Percentiles rank a stretch among this genome's conserved stretches.
Conservation (phyloP, 2,113 vertebrate species). For the Balaeniceps rex region DNA sequence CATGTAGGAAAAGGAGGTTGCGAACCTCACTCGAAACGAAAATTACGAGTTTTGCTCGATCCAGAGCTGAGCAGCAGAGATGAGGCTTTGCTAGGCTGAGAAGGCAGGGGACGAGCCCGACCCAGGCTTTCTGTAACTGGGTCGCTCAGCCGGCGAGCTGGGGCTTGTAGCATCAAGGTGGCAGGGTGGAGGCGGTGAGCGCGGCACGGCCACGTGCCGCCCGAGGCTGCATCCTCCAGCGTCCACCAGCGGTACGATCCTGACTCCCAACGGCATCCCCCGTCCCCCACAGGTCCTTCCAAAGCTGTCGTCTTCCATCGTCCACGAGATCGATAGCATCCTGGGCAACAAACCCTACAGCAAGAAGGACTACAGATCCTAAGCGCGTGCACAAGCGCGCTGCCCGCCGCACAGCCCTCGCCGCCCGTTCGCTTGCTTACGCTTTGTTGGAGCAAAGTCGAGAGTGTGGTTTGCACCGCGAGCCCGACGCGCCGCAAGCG, state of each 20-base stretch:
- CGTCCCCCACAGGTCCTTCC: slow-evolving; percentile 85
- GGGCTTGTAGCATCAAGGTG: neutral
- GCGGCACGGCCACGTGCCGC: neutral
- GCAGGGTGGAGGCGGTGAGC: neutral
- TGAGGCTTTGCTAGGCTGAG: neutral
- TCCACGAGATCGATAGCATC: slow-evolving; percentile 98
- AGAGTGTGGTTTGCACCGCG: slow-evolving; percentile 44
- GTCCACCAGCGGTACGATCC: rapidly evolving
- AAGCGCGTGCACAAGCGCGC: slow-evolving; percentile 36
- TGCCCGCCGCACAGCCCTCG: slow-evolving; percentile 20
- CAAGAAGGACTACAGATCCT: slow-evolving; percentile 99
- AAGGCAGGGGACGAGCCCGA: neutral
- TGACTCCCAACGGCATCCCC: neutral
- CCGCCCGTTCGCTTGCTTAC: slow-evolving; percentile 81
- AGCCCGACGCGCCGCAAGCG: neutral
- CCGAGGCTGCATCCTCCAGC: rapidly evolving
- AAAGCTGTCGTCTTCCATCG: slow-evolving; percentile 94
- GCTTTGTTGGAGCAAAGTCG: slow-evolving; percentile 76
- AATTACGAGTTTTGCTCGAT: neutral
- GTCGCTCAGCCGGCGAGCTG: neutral
- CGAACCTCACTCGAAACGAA: neutral
- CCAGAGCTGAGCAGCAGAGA: neutral
- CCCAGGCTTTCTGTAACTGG: neutral
- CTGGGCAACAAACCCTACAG: slow-evolving; percentile 99
- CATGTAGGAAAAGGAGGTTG: neutral